Evolutionary conservation across 2,888 invertebrate genomes (phyloP), one percentile per base, ranked within the genome.

Genomic region (Salpingus planirostris): DNA sequence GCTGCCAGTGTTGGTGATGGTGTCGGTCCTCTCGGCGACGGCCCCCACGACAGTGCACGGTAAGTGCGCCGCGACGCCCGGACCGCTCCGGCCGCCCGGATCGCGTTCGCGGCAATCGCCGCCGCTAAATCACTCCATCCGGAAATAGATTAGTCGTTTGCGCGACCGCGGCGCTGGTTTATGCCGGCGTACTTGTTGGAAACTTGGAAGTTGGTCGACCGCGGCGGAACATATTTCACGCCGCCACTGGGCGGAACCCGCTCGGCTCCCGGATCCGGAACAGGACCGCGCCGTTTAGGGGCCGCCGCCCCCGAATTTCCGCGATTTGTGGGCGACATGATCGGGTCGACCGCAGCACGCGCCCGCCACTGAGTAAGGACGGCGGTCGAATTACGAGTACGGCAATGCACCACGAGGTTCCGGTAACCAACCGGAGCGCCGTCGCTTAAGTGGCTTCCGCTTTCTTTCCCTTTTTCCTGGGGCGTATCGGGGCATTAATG

Each of bases 101-200:
- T 30, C n/a, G n/a, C n/a, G n/a, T 60, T 59, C 57, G 55, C 52
- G 45, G 50, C 56, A 60, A 60, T 59, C 59, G 59, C 57, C 56
- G 52, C 53, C 40, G 52, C 47, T 62, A 62, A 64, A 64, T 64
- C 60, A 62, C 60, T 56, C 56, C 56, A 54, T 57, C 52, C 52
- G 44, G 55, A 49, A 56, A 54, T 55, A 60, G 59, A 61, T 61
- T 59, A 60, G 59, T 55, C 55, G 57, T 55, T 55, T 46, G 54
- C 48, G 54, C 48, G 52, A 58, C 59, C 59, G 48, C 58, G 54
- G 33, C 44, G 42, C 46, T 49, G 50, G 46, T 56, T 54, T 50
- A 53, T 52, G 53, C 47, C 47, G 30, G 34, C 37, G 32, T 35
- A 37, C 33, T 40, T 30, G 50, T 53, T 49, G 45, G 46, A 55